Conservation (phyloP, 2,797 vertebrate genomes). For the Tiaroga cobitis region DNA sequence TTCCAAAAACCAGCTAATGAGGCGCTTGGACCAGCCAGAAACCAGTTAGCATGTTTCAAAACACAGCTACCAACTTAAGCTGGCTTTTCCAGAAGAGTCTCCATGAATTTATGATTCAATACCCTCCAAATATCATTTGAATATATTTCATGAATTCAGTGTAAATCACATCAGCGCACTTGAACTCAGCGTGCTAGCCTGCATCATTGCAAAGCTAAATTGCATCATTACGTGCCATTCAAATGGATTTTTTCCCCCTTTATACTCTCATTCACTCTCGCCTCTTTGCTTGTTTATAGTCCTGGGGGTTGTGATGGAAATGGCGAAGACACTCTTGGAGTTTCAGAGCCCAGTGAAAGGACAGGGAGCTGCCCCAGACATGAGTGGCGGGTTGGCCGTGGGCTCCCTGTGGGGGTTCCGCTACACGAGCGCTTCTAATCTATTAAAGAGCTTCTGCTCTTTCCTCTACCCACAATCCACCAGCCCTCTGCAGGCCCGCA, state of each 20-base stretch:
- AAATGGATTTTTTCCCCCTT: conserved; percentile 39
- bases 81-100: conserved; percentile 2
- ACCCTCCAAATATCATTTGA: conserved; percentile 77
- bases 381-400: conserved; percentile 59
- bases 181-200: conserved; percentile 59
- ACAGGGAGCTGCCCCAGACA: conserved; percentile 37
- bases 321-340: conserved; percentile 56
- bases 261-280: conserved; percentile 19
- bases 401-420: conserved; percentile 66
- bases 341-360: conserved; percentile 54
- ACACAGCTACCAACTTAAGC: background rate
- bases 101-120: conserved; percentile 70
- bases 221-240: conserved; percentile 63
- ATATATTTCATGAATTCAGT: conserved; percentile 71
- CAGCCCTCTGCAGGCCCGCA: conserved; percentile 66
- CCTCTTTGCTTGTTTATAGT: conserved; percentile 49
- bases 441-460: conserved; percentile 73
- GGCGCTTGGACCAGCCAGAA: background rate
- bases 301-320: conserved; percentile 65
- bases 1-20: background rate
- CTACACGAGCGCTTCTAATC: conserved; percentile 69
- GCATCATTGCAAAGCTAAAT: conserved; percentile 70
- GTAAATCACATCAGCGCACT: conserved; percentile 72
- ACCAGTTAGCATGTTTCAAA: background rate
- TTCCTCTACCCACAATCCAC: conserved; percentile 62